Evolutionary conservation across 2,888 invertebrate species (phyloP), one percentile per base, ranked within the genome.

Genomic region (Therioaphis trifolii): DNA sequence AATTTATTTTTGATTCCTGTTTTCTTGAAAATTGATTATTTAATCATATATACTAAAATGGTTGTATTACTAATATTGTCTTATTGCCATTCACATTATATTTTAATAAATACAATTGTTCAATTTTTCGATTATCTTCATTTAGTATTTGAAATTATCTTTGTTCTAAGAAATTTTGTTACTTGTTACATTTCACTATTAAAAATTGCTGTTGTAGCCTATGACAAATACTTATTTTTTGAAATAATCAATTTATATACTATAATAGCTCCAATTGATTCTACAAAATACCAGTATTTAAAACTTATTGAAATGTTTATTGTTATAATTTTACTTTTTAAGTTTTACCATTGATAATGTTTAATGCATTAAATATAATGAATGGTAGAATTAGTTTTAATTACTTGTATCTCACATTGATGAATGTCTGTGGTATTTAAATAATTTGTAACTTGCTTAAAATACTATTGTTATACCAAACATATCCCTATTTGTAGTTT

Each of bases 401-500:
- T 76, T 63, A 46, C 46, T 76, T 63, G 0, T 63, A 49, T 35
- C 49, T 29, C 0, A 27, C 27, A 46, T 11, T 27, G 24, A 58
- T 14, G 1, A 27, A n/a, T n/a, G 9, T 71, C 9, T 71, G 69
- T 18, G 18, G 18, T 14, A 77, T 52, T 35, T 69, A 21, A 9
- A 29, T 71, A 29, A 27, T 79, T 79, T 9, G 9, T n/a, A 71
- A 61, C 46, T 58, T 24, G n/a, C 15, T 55, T 21, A 80, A 29
- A 55, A 46, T 21, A 68, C 24, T 52, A 35, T 58, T 46, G 29
- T 68, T 29, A 46, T 78, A 77, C 40, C 52, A 68, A 78, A 78
- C 52, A 55, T 74, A 74, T 68, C 66, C 18, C 18, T 55, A 35
- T 35, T 68, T 66, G 24, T 78, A 69, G 7, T 40, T 52, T 55